Evolutionary conservation across 2,797 vertebrate genomes (phyloP).

Genomic region (Neosilurus mollespiculum): DNA sequence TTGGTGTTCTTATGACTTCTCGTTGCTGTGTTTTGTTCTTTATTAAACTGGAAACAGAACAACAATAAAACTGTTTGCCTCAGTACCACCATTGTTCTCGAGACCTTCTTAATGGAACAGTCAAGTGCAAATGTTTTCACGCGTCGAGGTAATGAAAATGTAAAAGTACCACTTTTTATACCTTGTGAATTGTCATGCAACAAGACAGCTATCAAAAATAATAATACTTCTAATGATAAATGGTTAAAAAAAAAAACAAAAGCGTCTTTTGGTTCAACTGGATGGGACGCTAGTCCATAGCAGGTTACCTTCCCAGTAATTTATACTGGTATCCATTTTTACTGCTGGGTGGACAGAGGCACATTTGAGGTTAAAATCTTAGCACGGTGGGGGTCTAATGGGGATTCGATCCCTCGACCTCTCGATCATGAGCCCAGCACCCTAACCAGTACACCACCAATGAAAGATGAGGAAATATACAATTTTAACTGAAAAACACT

Average conservation of each 20-base stretch:
- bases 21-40: conserved; percentile 81
- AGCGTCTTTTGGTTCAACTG: neutral
- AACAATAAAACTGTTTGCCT: conserved; percentile 58
- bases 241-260: neutral
- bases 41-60: conserved; percentile 72
- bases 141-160: neutral
- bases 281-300: too few species aligned
- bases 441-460: too few species aligned
- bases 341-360: too few species aligned
- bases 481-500: neutral
- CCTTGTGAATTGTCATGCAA: neutral
- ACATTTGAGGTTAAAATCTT: too few species aligned
- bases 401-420: too few species aligned
- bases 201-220: neutral
- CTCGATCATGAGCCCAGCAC: too few species aligned
- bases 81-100: conserved; percentile 29
- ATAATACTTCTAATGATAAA: neutral
- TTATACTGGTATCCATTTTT: too few species aligned
- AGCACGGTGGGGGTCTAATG: too few species aligned
- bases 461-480: neutral
- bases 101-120: conserved; percentile 2
- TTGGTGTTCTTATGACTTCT: conserved; percentile 76
- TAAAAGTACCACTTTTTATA: neutral
- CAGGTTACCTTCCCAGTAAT: too few species aligned
- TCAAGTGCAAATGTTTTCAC: neutral